Evolutionary conservation across 2,888 invertebrate genomes (phyloP).

Genomic region (Nasonia oneida): DNA sequence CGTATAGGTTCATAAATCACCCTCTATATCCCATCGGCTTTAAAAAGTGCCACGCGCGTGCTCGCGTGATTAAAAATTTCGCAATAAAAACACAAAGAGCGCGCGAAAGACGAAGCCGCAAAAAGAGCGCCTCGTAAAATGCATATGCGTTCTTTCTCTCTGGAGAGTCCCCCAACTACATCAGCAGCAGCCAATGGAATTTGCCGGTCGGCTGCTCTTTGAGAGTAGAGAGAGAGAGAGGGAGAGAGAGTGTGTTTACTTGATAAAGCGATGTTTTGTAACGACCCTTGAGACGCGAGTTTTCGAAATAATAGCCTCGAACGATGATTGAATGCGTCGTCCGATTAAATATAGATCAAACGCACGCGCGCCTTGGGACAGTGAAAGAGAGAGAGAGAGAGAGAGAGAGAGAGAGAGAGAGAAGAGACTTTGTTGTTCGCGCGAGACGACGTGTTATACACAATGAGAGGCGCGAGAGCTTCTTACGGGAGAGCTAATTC

Average conservation of each 20-base stretch:
- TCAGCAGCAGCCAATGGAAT: constrained; percentile 17
- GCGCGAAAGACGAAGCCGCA: background rate
- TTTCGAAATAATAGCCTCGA: constrained; percentile 51
- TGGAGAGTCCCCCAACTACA: background rate
- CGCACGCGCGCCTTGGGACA: constrained; percentile 7
- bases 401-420: background rate
- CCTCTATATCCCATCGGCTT: background rate
- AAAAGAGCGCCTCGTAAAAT: background rate
- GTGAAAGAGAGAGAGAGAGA: background rate
- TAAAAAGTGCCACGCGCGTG: background rate
- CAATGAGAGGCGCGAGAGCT: background rate
- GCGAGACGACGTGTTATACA: background rate
- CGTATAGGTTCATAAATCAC: background rate
- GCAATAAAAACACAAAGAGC: background rate
- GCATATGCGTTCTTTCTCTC: constrained; percentile 19
- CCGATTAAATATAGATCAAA: constrained; percentile 56
- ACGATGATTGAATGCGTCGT: constrained; percentile 33
- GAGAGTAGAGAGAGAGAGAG: constrained; percentile 43
- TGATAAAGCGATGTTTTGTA: constrained; percentile 56
- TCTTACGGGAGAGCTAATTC: background rate
- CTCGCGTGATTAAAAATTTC: constrained; percentile 14
- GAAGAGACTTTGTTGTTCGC: background rate
- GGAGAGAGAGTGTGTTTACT: constrained; percentile 37
- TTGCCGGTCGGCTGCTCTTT: constrained; percentile 18
- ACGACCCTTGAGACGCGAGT: constrained; percentile 43